Base-by-base conservation (phyloP, 2,797 vertebrate genomes). In the Enteromius trimaculatus region DNA sequence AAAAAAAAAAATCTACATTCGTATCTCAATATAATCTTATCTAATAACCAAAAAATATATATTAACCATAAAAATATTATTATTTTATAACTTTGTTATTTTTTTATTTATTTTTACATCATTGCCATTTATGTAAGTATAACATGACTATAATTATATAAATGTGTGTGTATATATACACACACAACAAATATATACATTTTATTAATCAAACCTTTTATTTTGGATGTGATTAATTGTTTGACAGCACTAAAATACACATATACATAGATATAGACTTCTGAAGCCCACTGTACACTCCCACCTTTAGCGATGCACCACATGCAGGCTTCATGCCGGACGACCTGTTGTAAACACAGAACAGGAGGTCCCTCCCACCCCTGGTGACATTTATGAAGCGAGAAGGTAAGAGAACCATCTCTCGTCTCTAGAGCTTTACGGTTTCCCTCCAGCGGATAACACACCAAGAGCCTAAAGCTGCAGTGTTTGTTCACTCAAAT, bases 351-450 rank as follows among this genome's bases (percentile, higher is more conserved):
- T 65, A 81, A 72, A 64, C 64, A 79, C 31, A 68, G 31, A 80
- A 69, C 49, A 78, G 26, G 60, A 70, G 65, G 34, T 37, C 58
- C 42, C 39, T 26, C 55, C 34, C 70, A 11, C 80, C 29, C 58
- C 70, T 47, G 37, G 87, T 91, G 91, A 94, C 92, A 93, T 93
- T 94, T 93, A 94, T 11, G 88, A 92, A 92, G 89, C 88, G 89
- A 90, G 85, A 93, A 82, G 82, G 60, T 89, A 93, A 90, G 91
- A 81, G 91, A 93, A 91, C 90, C 92, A 93, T 89, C 88, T 89
- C 88, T 90, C 86, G 44, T 89, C 85, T 89, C 39, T 29, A 39
- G 10, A 79, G 71, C 72, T 64, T 75, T 89, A 86, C 89, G 71
- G 89, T 85, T 88, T n/a, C 83, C 60, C 74, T 70, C 74, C 23